A percentile compares a stretch with the other conserved stretches of the same genome.
Evolutionary conservation across 2,888 invertebrate genomes (phyloP).

Genomic region (Hanleya hanleyi): DNA sequence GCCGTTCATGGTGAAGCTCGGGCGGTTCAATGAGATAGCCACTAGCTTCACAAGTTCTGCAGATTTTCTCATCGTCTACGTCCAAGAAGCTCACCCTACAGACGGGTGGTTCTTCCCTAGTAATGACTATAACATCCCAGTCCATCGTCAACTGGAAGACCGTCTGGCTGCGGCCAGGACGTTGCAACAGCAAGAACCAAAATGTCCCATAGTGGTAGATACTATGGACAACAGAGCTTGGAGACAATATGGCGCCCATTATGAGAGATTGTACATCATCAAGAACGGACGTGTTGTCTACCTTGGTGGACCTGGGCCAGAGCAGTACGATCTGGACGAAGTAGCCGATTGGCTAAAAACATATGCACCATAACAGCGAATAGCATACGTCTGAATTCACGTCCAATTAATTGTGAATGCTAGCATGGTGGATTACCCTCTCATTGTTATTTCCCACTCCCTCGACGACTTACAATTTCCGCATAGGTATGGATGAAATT

Average conservation of each 20-base stretch:
- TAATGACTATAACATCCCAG: conserved; percentile 24
- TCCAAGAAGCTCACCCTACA: conserved; percentile 44
- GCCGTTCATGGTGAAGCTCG: conserved; percentile 47
- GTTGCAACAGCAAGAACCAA: conserved; percentile 2
- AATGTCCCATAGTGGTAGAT: conserved; percentile 30
- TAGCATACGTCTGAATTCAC: too few relatives aligned
- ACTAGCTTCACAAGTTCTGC: conserved; percentile 23
- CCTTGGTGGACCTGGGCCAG: conserved; percentile 31
- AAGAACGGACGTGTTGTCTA: conserved; percentile 28
- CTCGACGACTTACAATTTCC: too few relatives aligned
- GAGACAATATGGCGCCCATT: conserved; percentile 33
- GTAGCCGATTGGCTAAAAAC: conserved; percentile 33
- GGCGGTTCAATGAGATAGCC: conserved; percentile 31
- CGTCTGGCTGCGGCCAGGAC: conserved; percentile 33
- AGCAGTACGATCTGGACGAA: conserved; percentile 25
- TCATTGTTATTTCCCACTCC: too few relatives aligned
- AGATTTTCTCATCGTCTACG: conserved; percentile 45
- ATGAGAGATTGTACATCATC: conserved; percentile 41
- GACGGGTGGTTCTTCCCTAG: conserved; percentile 43
- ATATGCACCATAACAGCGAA: too few relatives aligned
- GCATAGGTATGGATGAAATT: too few relatives aligned
- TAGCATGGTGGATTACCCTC: too few relatives aligned
- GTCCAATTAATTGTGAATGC: too few relatives aligned
- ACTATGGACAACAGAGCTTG: conserved; percentile 36
- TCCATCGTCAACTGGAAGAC: conserved; percentile 29